Evolutionary conservation across 2,888 invertebrate species (phyloP).

Genomic region (Chelonus formosanus): DNA sequence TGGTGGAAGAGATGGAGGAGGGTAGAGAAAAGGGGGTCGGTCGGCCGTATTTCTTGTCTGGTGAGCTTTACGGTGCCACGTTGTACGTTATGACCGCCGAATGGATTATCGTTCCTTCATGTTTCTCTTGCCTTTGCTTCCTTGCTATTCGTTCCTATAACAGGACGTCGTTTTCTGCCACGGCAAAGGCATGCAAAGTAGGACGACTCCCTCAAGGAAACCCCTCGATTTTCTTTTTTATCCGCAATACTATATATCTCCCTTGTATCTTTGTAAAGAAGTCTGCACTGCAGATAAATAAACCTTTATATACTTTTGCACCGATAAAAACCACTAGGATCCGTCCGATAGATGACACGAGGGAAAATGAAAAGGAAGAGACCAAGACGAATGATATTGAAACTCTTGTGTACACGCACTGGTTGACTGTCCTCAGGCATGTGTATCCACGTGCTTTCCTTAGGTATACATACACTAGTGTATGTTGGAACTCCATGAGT

Average conservation of each 20-base stretch:
- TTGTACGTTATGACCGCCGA: slow-evolving; percentile 62
- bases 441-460: slow-evolving; percentile 27
- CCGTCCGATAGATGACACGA: neutral
- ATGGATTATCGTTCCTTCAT: slow-evolving; percentile 61
- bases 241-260: slow-evolving; percentile 12
- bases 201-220: slow-evolving; percentile 22
- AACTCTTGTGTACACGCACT: slow-evolving; percentile 5
- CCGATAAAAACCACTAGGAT: neutral
- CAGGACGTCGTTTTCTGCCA: slow-evolving; percentile 13
- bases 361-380: neutral
- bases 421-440: slow-evolving; percentile 29
- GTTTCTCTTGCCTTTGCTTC: slow-evolving; percentile 30
- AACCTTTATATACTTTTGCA: slow-evolving; percentile 16
- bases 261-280: slow-evolving; percentile 10
- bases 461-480: slow-evolving; percentile 10
- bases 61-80: slow-evolving; percentile 61
- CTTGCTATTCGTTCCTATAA: slow-evolving; percentile 22
- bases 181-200: slow-evolving; percentile 33
- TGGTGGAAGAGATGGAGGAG: slow-evolving; percentile 31
- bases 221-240: slow-evolving; percentile 24
- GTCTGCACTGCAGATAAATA: slow-evolving; percentile 30
- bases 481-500: neutral
- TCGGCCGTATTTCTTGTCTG: slow-evolving; percentile 65
- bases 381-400: slow-evolving; percentile 6
- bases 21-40: slow-evolving; percentile 44